Evolutionary conservation across 2,797 vertebrate genomes (phyloP), one percentile per base, ranked within the genome.

Genomic region (Staurois parvus): DNA sequence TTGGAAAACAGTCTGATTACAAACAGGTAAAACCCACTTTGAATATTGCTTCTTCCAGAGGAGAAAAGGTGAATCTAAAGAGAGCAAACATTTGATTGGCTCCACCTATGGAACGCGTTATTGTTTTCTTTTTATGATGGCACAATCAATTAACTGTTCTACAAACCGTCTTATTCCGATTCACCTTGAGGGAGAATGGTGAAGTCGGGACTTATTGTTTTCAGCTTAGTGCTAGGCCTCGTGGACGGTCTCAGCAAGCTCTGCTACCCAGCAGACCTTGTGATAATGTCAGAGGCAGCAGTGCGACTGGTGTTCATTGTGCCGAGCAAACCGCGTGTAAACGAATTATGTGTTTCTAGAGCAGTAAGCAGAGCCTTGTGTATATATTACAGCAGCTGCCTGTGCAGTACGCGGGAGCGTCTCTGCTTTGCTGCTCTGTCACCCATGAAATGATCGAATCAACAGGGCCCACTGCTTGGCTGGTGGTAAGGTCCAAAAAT

Each of bases 321-420:
- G 75, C 80, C 66, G 74, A 86, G 67, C 80, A 77, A 83, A 78
- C 64, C 56, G 45, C 26, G 52, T 86, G 85, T 52, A 72, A 82
- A 78, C 4, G 1, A 83, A 64, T 83, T 2, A 3, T 78, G 74
- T 77, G 75, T 82, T 72, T 56, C 26, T 86, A 68, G 78, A 81
- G 78, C 62, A 62, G 72, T 76, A 81, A 76, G 72, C 72, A 68
- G 72, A 59, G 62, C 48, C 10, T 12, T 17, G 67, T 85, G 84
- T 86, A 72, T 86, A 59, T 72, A 77, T 86, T 82, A 73, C 79
- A 72, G 79, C 67, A 72, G 80, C 68, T 78, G 85, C 80, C 74
- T 64, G 45, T 28, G 80, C 80, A 64, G 45, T 52, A 64, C 30
- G 74, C 67, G 15, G 67, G 34, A 81, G 48, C 67, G 4, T 8